A percentile compares a stretch with the other conserved stretches of the same genome.
Evolutionary conservation across 2,113 vertebrate species (phyloP).

Genomic region (Tiliqua scincoides): DNA sequence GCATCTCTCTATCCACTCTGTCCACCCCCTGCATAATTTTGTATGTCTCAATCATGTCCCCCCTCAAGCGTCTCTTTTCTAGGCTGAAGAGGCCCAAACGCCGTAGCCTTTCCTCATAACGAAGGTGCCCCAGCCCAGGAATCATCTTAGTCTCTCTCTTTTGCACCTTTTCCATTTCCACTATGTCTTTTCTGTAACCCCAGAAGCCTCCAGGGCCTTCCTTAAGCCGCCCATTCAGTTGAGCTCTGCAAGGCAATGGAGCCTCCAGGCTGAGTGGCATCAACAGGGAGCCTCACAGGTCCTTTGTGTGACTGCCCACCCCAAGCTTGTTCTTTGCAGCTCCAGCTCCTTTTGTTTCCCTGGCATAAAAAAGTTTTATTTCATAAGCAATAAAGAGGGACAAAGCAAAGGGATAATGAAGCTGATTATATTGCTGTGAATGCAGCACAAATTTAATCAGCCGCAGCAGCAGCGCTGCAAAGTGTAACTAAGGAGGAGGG

Average conservation of each 20-base stretch:
- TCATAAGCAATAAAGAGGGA: not conserved
- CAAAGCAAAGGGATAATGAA: not conserved
- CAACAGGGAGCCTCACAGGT: not conserved
- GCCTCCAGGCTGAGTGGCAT: not conserved
- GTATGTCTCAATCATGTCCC: too few relatives aligned
- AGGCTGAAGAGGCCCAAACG: too few relatives aligned
- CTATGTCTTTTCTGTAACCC: too few relatives aligned
- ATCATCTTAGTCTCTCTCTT: not conserved
- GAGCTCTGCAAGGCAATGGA: not conserved
- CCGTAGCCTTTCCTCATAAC: too few relatives aligned
- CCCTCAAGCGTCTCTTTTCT: too few relatives aligned
- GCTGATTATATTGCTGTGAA: not conserved
- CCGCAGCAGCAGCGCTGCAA: not conserved
- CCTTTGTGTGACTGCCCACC: not conserved
- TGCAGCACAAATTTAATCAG: not conserved
- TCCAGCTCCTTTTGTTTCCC: not conserved
- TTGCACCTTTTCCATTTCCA: too few relatives aligned
- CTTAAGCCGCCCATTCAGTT: not conserved
- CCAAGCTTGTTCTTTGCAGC: not conserved
- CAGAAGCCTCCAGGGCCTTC: not conserved
- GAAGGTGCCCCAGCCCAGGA: too few relatives aligned
- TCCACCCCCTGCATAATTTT: too few relatives aligned
- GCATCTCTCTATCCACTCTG: too few relatives aligned
- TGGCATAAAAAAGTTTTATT: not conserved
- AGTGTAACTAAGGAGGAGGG: not conserved